These are phyloP conservation scores for Turritopsis rubra DNA, from an alignment of 30 jellyfish, hydroid and myxozoan genomes.

Conservation along the genomic window DNA sequence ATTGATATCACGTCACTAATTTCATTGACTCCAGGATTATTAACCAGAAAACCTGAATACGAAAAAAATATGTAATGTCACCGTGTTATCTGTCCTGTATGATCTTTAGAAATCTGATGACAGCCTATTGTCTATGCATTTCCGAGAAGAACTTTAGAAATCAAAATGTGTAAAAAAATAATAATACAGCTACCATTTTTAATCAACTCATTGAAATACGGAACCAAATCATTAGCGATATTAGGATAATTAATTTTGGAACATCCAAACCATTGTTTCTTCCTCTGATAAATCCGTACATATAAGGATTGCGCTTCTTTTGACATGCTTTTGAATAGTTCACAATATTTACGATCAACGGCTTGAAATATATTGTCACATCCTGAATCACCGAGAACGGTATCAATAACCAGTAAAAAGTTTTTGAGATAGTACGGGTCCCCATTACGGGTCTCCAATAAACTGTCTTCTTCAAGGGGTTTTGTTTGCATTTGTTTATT, in stretches of 20 bases:
- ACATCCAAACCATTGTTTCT: slow-evolving; percentile 51
- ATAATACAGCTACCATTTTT: slow-evolving; percentile 25
- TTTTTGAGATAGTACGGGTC: slow-evolving; percentile 58
- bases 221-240: slow-evolving; percentile 42
- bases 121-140: too few species aligned
- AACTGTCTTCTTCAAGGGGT: slow-evolving; percentile 28
- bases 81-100: too few species aligned
- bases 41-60: slow-evolving; percentile 49
- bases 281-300: slow-evolving; percentile 62
- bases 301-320: slow-evolving; percentile 46
- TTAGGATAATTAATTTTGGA: slow-evolving; percentile 50
- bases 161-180: background rate
- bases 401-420: slow-evolving; percentile 32
- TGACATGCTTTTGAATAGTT: slow-evolving; percentile 12
- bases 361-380: slow-evolving; percentile 33
- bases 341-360: slow-evolving; percentile 18
- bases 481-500: slow-evolving; percentile 48
- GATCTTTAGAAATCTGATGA: too few species aligned
- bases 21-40: slow-evolving; percentile 28
- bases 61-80: too few species aligned
- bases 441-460: too few species aligned
- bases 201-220: slow-evolving; percentile 35
- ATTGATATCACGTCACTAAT: slow-evolving; percentile 29
- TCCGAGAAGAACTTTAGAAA: background rate
- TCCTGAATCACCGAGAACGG: slow-evolving; percentile 12